Conservation (phyloP, 1,140 invertebrate species). For the Xylocopa sonorina region DNA sequence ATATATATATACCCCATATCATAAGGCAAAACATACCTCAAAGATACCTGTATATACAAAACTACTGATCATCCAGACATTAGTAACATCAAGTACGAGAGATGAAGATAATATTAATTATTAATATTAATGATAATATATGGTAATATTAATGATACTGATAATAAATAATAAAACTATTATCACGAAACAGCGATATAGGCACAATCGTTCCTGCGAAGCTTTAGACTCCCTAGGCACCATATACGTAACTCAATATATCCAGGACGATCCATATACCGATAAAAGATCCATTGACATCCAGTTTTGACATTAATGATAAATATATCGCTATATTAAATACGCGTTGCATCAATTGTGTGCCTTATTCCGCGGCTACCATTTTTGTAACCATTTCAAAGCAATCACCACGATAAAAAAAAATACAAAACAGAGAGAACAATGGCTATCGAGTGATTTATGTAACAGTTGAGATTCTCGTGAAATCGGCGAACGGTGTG, state of each 20-base stretch:
- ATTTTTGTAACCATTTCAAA: constrained; percentile 79
- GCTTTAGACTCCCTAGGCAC: constrained; percentile 64
- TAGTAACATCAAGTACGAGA: constrained; percentile 44
- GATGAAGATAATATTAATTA: constrained; percentile 58
- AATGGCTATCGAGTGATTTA: constrained; percentile 21
- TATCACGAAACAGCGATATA: constrained; percentile 66
- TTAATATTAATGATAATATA: constrained; percentile 42
- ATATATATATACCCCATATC: constrained; percentile 72
- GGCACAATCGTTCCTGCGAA: constrained; percentile 69
- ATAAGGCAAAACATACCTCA: constrained; percentile 76
- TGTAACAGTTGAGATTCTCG: constrained; percentile 20
- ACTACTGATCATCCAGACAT: constrained; percentile 49
- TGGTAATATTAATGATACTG: constrained; percentile 24
- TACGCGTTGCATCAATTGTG: constrained; percentile 81
- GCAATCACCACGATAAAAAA: constrained; percentile 50
- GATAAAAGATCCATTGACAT: constrained; percentile 56
- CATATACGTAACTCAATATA: constrained; percentile 58
- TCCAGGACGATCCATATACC: constrained; percentile 56
- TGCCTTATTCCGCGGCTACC: constrained; percentile 82
- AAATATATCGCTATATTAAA: constrained; percentile 74
- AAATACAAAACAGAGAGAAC: no score
- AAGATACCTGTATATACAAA: constrained; percentile 73
- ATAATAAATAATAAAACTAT: constrained; percentile 51
- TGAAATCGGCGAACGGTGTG: not conserved
- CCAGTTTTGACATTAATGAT: constrained; percentile 61